Percentiles rank a stretch among this genome's conserved stretches.
phyloP scores from a whole-genome alignment of 1,140 invertebrate genomes.

The Metopolophium dirhodum region DNA sequence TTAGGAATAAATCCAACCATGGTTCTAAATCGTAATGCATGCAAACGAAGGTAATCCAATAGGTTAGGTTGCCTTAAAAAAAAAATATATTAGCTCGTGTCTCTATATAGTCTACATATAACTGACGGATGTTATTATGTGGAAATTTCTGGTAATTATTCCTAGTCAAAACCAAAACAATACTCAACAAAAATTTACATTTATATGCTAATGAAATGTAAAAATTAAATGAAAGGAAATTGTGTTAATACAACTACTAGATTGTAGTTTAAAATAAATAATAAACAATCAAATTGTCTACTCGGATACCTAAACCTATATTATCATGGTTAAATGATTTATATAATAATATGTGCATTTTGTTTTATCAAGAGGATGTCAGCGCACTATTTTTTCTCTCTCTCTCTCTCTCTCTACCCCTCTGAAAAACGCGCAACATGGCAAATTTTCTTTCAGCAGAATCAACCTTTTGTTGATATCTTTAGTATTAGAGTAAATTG shows the following conservation, averaged over 20 bases:
- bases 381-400: not conserved
- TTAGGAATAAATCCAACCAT: not conserved
- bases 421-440: not conserved
- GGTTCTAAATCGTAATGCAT: not conserved
- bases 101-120: not conserved
- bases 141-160: constrained; percentile 9
- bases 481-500: not conserved
- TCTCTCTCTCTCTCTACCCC: not conserved
- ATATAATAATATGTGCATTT: not conserved
- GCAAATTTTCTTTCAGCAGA: not conserved
- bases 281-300: not conserved
- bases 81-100: not conserved
- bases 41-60: not conserved
- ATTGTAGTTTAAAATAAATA: constrained; percentile 6
- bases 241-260: not conserved
- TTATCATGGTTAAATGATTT: not conserved
- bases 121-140: not conserved
- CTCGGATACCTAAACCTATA: not conserved
- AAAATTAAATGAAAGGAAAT: constrained; percentile 42
- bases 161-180: constrained; percentile 20
- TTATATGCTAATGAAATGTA: constrained; percentile 16
- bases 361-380: not conserved
- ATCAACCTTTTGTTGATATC: not conserved
- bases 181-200: constrained; percentile 20
- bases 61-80: not conserved